A percentile compares a stretch with the other conserved stretches of the same genome.
phyloP scores from a whole-genome alignment of 64 coral and sea anemone species.

The Actinia tenebrosa region DNA sequence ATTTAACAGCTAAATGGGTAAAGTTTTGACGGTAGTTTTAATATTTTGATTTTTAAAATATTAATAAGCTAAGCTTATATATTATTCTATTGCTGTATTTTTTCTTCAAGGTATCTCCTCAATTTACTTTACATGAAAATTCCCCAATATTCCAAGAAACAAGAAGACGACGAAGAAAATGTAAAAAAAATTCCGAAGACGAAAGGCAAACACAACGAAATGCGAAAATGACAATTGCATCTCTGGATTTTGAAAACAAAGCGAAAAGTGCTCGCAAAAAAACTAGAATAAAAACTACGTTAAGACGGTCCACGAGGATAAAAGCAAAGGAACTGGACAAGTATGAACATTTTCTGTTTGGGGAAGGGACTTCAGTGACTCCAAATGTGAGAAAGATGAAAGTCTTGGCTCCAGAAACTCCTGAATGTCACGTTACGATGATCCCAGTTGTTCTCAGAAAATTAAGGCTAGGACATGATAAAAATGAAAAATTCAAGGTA shows the following conservation, averaged over 20 bases:
- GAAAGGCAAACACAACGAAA: neutral
- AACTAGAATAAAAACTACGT: neutral
- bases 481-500: neutral
- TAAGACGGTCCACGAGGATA: slow-evolving; percentile 4
- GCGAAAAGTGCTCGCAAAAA: neutral
- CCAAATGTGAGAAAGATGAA: neutral
- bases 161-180: neutral
- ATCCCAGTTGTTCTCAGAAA: slow-evolving; percentile 20
- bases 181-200: neutral
- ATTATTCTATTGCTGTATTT: neutral
- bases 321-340: neutral
- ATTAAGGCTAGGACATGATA: neutral
- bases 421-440: neutral
- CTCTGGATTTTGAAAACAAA: slow-evolving; percentile 22
- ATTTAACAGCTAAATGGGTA: slow-evolving; percentile 79
- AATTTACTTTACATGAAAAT: slow-evolving; percentile 27
- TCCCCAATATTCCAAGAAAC: neutral
- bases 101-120: slow-evolving; percentile 44
- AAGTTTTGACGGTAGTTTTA: neutral
- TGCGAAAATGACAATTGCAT: neutral
- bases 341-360: slow-evolving; percentile 10
- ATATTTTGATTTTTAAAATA: neutral
- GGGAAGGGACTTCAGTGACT: neutral
- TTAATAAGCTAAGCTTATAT: neutral
- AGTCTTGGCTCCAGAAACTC: slow-evolving; percentile 17